Conservation (phyloP, 2,113 vertebrate genomes). For the Cephalopholis sonnerati region DNA sequence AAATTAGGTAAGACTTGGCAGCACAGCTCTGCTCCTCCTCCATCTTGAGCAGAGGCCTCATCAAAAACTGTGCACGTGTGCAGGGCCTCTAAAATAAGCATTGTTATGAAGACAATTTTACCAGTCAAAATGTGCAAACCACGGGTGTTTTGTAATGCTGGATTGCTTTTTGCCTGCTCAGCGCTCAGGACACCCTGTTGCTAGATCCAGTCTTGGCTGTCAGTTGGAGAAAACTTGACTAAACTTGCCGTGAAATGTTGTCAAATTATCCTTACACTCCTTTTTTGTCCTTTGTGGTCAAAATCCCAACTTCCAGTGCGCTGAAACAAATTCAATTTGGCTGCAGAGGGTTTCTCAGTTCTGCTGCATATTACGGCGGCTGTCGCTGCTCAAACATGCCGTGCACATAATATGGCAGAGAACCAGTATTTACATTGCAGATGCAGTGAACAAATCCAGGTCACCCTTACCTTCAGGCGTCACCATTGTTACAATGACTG, state of each 20-base stretch:
- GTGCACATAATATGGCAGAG: conserved; percentile 22
- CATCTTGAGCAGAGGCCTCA: background rate
- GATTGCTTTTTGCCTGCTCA: background rate
- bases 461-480: conserved; percentile 44
- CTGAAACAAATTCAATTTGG: conserved; percentile 39
- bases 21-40: background rate
- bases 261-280: conserved; percentile 29
- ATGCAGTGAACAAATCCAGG: conserved; percentile 47
- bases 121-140: background rate
- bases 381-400: background rate
- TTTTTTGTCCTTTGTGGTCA: conserved; percentile 30
- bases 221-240: conserved; percentile 26
- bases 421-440: conserved; percentile 35
- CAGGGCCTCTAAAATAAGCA: background rate
- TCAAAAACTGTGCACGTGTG: background rate
- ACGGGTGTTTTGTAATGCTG: background rate
- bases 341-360: conserved; percentile 13
- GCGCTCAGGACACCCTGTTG: conserved; percentile 1
- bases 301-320: conserved; percentile 23
- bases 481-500: conserved; percentile 19
- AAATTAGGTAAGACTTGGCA: too few relatives aligned
- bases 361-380: conserved; percentile 2
- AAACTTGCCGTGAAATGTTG: conserved; percentile 37
- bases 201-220: conserved; percentile 31
- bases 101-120: background rate